A percentile compares a stretch with the other conserved stretches of the same genome.
phyloP scores from a whole-genome alignment of 2,113 vertebrate genomes.

The Tupaia tana region DNA sequence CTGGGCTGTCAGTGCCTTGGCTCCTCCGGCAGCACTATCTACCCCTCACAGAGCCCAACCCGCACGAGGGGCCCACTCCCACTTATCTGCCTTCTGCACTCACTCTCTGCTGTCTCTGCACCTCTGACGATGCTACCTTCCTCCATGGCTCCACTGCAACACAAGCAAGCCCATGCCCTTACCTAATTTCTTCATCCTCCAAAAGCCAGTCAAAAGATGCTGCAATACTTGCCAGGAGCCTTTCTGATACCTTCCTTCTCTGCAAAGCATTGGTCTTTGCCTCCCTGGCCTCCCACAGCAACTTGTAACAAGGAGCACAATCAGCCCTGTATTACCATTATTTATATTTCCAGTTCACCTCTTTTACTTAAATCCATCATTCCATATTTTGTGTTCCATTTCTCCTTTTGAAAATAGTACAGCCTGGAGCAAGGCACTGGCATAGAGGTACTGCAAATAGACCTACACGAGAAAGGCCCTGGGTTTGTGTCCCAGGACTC shows the following conservation, averaged over 20 bases:
- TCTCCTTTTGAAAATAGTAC: slow-evolving; percentile 12
- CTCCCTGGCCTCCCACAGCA: not conserved
- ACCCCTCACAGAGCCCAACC: not conserved
- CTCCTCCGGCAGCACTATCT: not conserved
- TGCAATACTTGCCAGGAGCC: not conserved
- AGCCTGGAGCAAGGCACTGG: not conserved
- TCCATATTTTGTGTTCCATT: slow-evolving; percentile 7
- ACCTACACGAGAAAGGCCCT: too few species aligned
- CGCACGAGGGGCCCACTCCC: not conserved
- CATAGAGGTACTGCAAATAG: too few species aligned
- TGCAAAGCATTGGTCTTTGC: not conserved
- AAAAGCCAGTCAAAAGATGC: not conserved
- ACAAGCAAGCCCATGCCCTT: not conserved
- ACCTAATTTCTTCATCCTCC: slow-evolving; percentile 9
- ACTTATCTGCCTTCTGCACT: not conserved
- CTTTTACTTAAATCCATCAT: not conserved
- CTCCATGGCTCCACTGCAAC: not conserved
- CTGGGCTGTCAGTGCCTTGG: not conserved
- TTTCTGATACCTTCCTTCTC: not conserved
- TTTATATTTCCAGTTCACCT: slow-evolving; percentile 33
- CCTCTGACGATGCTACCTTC: not conserved
- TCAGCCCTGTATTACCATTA: not conserved
- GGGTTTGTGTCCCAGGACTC: too few species aligned
- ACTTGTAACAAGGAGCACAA: not conserved
- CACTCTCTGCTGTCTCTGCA: not conserved